Conservation (phyloP, 2,113 vertebrate species). For the Alouatta palliata region DNA sequence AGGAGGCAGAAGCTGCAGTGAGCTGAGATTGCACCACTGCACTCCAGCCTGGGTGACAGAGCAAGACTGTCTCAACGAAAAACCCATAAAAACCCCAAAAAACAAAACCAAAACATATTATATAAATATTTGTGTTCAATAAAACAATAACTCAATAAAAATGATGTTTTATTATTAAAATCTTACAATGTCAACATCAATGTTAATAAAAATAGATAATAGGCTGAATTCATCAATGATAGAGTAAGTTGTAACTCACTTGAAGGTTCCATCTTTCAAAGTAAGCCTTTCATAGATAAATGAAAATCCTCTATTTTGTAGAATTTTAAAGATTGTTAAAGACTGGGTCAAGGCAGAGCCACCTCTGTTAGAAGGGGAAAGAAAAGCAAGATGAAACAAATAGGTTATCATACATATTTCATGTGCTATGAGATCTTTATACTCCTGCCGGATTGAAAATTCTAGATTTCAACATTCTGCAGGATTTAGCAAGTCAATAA, state of each 20-base stretch:
- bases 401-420: neutral
- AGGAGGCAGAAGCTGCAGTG: too few species aligned
- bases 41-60: too few species aligned
- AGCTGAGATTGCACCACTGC: too few species aligned
- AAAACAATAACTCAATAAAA: conserved; percentile 34
- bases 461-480: conserved; percentile 42
- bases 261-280: neutral
- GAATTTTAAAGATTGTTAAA: neutral
- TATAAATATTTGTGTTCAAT: neutral
- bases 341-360: neutral
- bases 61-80: too few species aligned
- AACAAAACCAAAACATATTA: neutral
- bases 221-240: neutral
- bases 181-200: conserved; percentile 37
- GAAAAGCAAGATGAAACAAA: neutral
- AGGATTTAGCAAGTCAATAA: conserved; percentile 22
- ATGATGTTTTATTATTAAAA: conserved; percentile 64
- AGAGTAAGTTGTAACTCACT: neutral
- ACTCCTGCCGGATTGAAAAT: neutral
- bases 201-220: conserved; percentile 45
- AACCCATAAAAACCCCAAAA: too few species aligned
- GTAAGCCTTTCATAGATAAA: neutral
- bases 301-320: neutral
- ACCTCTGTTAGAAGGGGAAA: neutral
- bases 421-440: neutral